These are phyloP conservation scores for Peromyscus maniculatus DNA, from an alignment of 2,113 vertebrate species.

Conservation along the genomic window DNA sequence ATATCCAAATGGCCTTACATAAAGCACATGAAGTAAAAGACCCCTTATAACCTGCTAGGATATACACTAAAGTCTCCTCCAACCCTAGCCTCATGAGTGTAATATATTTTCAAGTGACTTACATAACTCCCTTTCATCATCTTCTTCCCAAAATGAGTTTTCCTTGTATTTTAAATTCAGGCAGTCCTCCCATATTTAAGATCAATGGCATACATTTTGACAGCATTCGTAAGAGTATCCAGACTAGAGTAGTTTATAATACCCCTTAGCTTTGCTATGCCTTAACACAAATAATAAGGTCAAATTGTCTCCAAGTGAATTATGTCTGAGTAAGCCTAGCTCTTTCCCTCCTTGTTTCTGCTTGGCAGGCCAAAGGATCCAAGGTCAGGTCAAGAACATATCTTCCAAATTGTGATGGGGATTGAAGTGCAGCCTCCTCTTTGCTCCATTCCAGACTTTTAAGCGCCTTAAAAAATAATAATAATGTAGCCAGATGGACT, in stretches of 20 bases:
- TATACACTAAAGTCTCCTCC: background rate
- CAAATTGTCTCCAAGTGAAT: constrained; percentile 62
- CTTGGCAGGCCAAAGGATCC: constrained; percentile 31
- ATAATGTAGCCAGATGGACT: constrained; percentile 71
- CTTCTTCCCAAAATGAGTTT: background rate
- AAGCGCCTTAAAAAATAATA: background rate
- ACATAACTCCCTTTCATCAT: background rate
- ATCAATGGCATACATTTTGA: constrained; percentile 44
- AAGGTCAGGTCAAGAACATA: constrained; percentile 52
- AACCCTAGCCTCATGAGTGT: background rate
- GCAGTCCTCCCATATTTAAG: background rate
- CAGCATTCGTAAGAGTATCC: background rate
- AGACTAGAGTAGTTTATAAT: constrained; percentile 40
- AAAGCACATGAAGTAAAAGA: constrained; percentile 2
- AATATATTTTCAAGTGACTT: constrained; percentile 37
- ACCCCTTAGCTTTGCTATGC: constrained; percentile 2
- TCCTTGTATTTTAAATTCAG: background rate
- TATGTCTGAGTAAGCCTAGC: constrained; percentile 68
- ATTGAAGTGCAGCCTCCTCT: constrained; percentile 11
- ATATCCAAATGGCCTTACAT: constrained; percentile 19
- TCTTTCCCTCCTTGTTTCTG: constrained; percentile 56
- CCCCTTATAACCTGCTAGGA: background rate
- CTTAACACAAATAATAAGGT: constrained; percentile 66
- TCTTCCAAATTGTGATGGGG: constrained; percentile 58
- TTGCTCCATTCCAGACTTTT: constrained; percentile 47